Base-by-base conservation (phyloP, 2,797 vertebrate genomes). In the Adrianichthys oophorus region DNA sequence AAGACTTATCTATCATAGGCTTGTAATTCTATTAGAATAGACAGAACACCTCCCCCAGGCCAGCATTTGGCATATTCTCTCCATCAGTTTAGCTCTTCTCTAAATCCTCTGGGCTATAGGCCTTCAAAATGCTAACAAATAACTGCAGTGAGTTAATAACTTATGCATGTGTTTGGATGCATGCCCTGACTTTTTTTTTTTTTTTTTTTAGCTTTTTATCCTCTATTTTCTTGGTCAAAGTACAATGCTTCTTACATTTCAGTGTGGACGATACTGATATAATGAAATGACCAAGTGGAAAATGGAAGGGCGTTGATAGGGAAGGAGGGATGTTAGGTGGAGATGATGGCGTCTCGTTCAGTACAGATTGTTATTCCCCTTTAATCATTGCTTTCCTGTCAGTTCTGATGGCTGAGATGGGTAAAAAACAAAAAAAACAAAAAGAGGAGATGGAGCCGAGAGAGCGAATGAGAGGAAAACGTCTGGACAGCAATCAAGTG, bases 21-120 rank as follows among this genome's bases (percentile, higher is more conserved):
- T 87, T 86, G 87, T 90, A 89, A 91, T 90, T 89, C 88, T 85
- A 90, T 90, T 90, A 90, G 85, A 86, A 87, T 78, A 75, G 88
- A 84, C 79, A 85, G 83, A 78, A 68, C 69, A 62, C 46, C 74
- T 72, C 83, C 73, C 74, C 77, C 65, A 50, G 82, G 85, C 78
- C 57, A 67, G 32, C 62, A 52, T 85, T 86, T 75, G 82, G 74
- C 82, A 86, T 87, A 85, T 86, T 80, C 79, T 77, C 80, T 68
- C 78, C 73, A 76, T 89, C 86, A 74, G 64, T 85, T 84, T 73
- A 79, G 71, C 76, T 87, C 59, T 61, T 81, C 62, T 56, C 76
- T 84, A 79, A 84, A 79, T 78, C 83, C 81, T 67, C 51, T 14
- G 7, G 80, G 83, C 79, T 52, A 75, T 18, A 4, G 29, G 64